Conservation (phyloP, 1,140 invertebrate species). For the Aphaenogaster ashmeadi region DNA sequence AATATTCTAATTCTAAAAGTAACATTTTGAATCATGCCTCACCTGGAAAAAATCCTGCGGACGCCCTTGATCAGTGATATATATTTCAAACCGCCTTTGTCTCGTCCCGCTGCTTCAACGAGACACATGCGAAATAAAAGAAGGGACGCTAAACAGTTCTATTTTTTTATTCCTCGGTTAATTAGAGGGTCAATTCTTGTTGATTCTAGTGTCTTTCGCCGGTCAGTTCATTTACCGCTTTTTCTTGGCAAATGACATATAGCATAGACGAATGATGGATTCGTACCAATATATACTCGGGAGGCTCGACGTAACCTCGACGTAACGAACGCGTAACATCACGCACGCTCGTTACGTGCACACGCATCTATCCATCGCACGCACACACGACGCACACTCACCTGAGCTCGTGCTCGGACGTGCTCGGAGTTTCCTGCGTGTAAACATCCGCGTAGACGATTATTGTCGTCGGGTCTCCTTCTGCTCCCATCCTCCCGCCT, state of each 20-base stretch:
- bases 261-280: not conserved
- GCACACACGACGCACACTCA: conserved; percentile 46
- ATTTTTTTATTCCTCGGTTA: not conserved
- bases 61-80: not conserved
- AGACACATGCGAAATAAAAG: not conserved
- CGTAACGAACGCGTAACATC: conserved; percentile 41
- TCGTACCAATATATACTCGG: not conserved
- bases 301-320: conserved; percentile 43
- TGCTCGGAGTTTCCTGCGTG: conserved; percentile 70
- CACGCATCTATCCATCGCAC: not conserved
- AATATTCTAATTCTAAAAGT: too few species aligned
- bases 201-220: not conserved
- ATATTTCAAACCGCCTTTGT: not conserved
- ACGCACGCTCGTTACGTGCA: not conserved
- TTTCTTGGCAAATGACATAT: not conserved
- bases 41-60: too few species aligned
- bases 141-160: not conserved
- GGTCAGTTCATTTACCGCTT: conserved; percentile 6
- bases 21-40: too few species aligned
- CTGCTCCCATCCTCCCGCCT: conserved; percentile 67
- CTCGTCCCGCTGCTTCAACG: not conserved
- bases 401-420: conserved; percentile 68
- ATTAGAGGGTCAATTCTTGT: not conserved
- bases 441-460: conserved; percentile 81
- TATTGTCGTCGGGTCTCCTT: conserved; percentile 74